Conservation (phyloP, 2,888 invertebrate species). For the Ephialtes manifestator region DNA sequence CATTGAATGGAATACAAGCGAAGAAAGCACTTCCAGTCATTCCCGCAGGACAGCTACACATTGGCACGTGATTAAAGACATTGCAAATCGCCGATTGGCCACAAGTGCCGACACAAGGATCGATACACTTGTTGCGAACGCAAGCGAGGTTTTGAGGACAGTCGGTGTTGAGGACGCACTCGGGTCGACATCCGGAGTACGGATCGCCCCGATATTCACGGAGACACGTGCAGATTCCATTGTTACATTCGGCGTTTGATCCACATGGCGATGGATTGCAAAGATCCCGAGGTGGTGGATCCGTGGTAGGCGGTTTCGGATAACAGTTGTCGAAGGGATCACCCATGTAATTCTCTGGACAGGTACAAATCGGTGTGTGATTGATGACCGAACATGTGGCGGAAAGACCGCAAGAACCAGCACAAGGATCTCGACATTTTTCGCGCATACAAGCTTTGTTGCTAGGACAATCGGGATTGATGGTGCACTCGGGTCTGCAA, state of each 20-base stretch:
- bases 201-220: constrained; percentile 92
- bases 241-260: constrained; percentile 89
- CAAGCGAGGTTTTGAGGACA: constrained; percentile 91
- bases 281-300: constrained; percentile 86
- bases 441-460: constrained; percentile 91
- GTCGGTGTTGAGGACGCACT: constrained; percentile 92
- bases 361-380: constrained; percentile 91
- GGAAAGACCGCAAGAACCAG: constrained; percentile 91
- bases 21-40: constrained; percentile 91
- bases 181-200: constrained; percentile 91
- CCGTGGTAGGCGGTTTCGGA: constrained; percentile 83
- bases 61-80: constrained; percentile 90
- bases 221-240: constrained; percentile 90
- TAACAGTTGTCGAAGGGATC: constrained; percentile 90
- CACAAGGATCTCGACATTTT: constrained; percentile 93
- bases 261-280: constrained; percentile 92
- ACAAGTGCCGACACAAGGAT: constrained; percentile 92
- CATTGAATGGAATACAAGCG: constrained; percentile 86
- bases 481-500: constrained; percentile 87
- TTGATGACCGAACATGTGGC: constrained; percentile 92
- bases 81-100: constrained; percentile 87
- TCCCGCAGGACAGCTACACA: constrained; percentile 89
- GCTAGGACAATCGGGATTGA: constrained; percentile 91
- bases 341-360: constrained; percentile 90
- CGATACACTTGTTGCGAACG: constrained; percentile 90